Conservation (phyloP, 2,113 vertebrate species). For the Bucco capensis region DNA sequence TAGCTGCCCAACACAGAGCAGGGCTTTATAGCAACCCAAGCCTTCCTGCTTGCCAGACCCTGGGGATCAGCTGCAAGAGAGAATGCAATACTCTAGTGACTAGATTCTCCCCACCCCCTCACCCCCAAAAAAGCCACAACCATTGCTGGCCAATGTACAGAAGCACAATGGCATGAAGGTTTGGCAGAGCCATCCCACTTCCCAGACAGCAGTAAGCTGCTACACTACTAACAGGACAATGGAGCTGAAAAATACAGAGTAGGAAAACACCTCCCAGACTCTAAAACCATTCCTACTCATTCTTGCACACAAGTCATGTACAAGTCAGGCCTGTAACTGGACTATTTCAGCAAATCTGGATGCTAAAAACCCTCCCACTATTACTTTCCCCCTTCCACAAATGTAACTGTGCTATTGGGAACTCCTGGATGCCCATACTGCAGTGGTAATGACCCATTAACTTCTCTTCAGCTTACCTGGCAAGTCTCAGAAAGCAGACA, state of each 20-base stretch:
- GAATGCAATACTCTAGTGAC: background rate
- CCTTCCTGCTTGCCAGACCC: background rate
- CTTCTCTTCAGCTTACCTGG: background rate
- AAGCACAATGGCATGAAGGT: background rate
- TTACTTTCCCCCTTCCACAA: background rate
- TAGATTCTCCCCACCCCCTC: background rate
- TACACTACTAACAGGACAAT: background rate
- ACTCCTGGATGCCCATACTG: background rate
- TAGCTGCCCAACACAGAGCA: background rate
- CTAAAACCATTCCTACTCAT: background rate
- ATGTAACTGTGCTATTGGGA: background rate
- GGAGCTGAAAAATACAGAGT: background rate
- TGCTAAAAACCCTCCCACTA: background rate
- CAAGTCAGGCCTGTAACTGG: background rate
- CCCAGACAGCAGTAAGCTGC: background rate
- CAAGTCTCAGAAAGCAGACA: slow-evolving; percentile 1
- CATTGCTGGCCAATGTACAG: background rate
- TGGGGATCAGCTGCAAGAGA: background rate
- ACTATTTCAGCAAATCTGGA: background rate
- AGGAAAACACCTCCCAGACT: background rate
- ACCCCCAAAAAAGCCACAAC: background rate
- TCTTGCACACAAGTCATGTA: background rate
- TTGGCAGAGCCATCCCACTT: background rate
- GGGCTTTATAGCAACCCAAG: background rate
- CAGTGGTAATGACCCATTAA: background rate